Conservation (phyloP, 1,140 invertebrate genomes). For the Akabosia matsudoensis region DNA sequence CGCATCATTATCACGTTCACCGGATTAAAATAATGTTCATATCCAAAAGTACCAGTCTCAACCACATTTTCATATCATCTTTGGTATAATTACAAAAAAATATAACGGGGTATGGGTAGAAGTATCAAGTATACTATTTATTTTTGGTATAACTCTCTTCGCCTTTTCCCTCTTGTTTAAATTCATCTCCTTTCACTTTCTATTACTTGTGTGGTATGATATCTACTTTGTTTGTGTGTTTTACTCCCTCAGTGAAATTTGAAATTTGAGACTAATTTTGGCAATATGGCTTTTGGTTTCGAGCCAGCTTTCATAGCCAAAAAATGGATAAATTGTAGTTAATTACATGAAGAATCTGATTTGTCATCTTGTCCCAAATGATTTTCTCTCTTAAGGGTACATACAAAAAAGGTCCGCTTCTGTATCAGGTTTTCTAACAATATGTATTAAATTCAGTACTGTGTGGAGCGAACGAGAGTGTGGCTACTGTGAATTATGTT, state of each 20-base stretch:
- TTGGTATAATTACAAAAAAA: too few species aligned
- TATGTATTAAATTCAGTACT: neutral
- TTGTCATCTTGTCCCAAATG: neutral
- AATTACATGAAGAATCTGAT: neutral
- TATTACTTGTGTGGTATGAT: neutral
- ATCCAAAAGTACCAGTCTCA: too few species aligned
- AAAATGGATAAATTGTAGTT: neutral
- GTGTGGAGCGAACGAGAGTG: too few species aligned
- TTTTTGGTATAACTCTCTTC: too few species aligned
- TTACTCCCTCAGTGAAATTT: neutral
- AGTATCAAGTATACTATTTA: too few species aligned
- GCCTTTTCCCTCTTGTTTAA: too few species aligned
- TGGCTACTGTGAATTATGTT: neutral
- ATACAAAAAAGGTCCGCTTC: neutral
- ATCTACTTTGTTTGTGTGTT: neutral
- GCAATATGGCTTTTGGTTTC: neutral
- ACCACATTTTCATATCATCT: too few species aligned
- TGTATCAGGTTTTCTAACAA: too few species aligned
- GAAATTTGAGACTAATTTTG: slow-evolving; percentile 12
- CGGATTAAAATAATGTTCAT: too few species aligned
- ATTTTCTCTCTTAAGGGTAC: too few species aligned
- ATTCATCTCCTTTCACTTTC: neutral
- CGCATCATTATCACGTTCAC: too few species aligned
- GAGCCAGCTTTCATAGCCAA: neutral
- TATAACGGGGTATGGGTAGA: too few species aligned